Evolutionary conservation across 2,888 invertebrate species (phyloP), one percentile per base, ranked within the genome.

Genomic region (Nomada ruficornis): DNA sequence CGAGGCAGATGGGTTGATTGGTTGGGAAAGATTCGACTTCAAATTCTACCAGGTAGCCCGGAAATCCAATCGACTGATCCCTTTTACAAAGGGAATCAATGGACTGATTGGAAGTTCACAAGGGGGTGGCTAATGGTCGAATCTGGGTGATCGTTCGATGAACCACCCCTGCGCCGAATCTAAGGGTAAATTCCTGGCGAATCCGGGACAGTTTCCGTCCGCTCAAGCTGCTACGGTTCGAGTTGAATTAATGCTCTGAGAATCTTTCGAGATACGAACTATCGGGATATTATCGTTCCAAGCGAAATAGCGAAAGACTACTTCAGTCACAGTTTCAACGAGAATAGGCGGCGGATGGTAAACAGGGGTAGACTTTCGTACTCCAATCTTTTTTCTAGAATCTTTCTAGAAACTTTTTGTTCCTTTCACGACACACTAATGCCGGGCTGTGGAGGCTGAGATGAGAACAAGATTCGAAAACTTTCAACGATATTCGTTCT

Each of bases 31-130:
- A 60, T 59, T 60, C 70, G 70, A 36, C 60, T 60, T 50, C 47
- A 29, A 57, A 20, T 26, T 29, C 55, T 55, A 54, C 55, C n/a
- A n/a, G 18, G 18, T 44, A 20, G 18, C 29, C 70, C n/a, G 50
- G 15, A 29, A 36, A 71, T 60, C 70, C 20, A 20, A 54, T 70
- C 59, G 26, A 60, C 60, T 26, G 44, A 57, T 44, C 42, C 60
- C 26, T 52, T 71, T 71, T 62, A 50, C 36, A 62, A 42, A 71
- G 60, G 36, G 52, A 29, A 50, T 62, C 70, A 29, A 47, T 26
- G 26, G 70, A 29, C 20, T 59, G 70, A 60, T 60, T 60, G 59
- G 29, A 60, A 60, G 59, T 60, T 29, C 59, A 60, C 59, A 60
- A 60, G 59, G 59, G 59, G 68, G 18, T 18, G 42, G 68, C 55